Evolutionary conservation across 1,140 invertebrate species (phyloP).

Genomic region (Aleiodes sp.): DNA sequence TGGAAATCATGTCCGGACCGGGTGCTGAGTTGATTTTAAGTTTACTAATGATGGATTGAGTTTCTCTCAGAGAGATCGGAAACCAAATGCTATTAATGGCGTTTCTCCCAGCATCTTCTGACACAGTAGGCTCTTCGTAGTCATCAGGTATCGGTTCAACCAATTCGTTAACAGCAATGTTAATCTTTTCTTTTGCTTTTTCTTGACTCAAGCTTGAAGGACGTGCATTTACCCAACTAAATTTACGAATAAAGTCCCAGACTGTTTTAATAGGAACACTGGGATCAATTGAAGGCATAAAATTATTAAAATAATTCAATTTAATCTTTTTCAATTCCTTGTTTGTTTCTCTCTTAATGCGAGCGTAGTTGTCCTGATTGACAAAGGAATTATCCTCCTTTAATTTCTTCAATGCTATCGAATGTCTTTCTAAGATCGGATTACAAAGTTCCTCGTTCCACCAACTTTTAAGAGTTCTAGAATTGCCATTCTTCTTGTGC

Average conservation of each 20-base stretch:
- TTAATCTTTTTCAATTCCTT: background rate
- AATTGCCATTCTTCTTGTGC: too few species aligned
- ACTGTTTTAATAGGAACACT: background rate
- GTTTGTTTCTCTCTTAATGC: background rate
- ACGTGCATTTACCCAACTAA: too few species aligned
- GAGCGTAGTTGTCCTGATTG: background rate
- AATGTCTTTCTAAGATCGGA: background rate
- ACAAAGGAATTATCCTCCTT: background rate
- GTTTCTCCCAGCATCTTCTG: background rate
- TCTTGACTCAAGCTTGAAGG: too few species aligned
- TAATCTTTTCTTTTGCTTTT: too few species aligned
- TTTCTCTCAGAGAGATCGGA: conserved; percentile 12
- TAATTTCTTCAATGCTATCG: background rate
- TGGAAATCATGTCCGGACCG: conserved; percentile 35
- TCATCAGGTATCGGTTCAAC: background rate
- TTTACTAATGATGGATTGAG: background rate
- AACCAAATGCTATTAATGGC: conserved; percentile 3
- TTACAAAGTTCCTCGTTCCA: background rate
- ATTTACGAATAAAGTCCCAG: background rate
- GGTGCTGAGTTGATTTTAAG: conserved; percentile 28
- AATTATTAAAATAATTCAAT: background rate
- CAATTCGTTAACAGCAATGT: background rate
- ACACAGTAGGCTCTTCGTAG: background rate
- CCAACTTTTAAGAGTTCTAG: background rate
- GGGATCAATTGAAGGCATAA: background rate